Conservation (phyloP, 2,888 invertebrate genomes). For the Caenorhabditis becei region DNA sequence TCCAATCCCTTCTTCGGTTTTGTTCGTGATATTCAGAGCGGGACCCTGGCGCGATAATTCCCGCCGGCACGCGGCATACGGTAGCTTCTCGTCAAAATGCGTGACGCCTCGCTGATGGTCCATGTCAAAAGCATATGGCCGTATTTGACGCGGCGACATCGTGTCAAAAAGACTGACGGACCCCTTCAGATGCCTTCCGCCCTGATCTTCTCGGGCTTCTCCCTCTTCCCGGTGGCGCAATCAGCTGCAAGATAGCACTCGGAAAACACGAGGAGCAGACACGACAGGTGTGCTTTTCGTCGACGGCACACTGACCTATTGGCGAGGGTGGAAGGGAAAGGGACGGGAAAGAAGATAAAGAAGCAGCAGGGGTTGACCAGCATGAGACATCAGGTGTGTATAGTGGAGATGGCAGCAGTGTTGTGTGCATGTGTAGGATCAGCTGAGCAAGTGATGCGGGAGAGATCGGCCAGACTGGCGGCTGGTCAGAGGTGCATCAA, state of each 20-base stretch:
- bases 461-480: conserved; percentile 10
- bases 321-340: conserved; percentile 21
- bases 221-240: conserved; percentile 25
- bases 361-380: conserved; percentile 2
- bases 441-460: conserved; percentile 19
- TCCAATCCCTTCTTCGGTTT: neutral
- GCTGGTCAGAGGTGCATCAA: conserved; percentile 32
- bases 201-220: neutral
- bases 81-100: conserved; percentile 20
- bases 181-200: neutral
- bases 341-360: conserved; percentile 8
- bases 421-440: conserved; percentile 29
- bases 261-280: conserved; percentile 37
- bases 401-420: conserved; percentile 4
- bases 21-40: neutral
- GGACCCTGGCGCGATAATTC: conserved; percentile 12
- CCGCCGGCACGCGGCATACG: conserved; percentile 18
- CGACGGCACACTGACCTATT: conserved; percentile 39
- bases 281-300: conserved; percentile 37
- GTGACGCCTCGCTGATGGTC: conserved; percentile 46
- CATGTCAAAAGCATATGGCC: conserved; percentile 49
- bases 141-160: conserved; percentile 24
- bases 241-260: conserved; percentile 28
- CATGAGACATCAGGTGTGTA: conserved; percentile 19
- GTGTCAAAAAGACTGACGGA: conserved; percentile 27